Evolutionary conservation across 2,113 vertebrate genomes (phyloP).

Genomic region (Chamaea fasciata): DNA sequence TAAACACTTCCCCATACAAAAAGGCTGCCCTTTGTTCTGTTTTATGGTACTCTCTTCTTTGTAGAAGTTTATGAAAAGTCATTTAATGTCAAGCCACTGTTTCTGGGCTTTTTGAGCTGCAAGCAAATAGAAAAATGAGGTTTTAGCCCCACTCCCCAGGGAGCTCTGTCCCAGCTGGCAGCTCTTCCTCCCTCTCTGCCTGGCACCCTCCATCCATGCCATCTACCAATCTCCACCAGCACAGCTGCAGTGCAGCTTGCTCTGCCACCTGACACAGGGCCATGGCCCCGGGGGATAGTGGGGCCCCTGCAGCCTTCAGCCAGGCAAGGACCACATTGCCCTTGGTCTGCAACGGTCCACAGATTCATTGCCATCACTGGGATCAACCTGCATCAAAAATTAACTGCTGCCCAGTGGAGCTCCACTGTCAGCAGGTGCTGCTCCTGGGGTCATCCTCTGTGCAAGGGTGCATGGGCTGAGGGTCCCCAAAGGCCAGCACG

Average conservation of each 20-base stretch:
- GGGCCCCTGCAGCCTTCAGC: background rate
- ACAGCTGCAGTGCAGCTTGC: background rate
- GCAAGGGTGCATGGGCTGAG: accelerated
- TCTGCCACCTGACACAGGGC: accelerated
- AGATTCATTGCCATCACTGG: background rate
- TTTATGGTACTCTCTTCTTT: background rate
- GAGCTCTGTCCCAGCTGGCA: background rate
- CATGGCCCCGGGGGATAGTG: accelerated
- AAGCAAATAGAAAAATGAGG: background rate
- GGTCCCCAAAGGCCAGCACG: accelerated
- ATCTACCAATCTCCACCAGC: accelerated
- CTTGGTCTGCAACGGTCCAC: background rate
- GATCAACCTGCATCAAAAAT: background rate
- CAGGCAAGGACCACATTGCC: background rate
- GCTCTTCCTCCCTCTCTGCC: background rate
- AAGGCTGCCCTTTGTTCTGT: background rate
- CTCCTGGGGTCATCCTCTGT: background rate
- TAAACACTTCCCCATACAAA: background rate
- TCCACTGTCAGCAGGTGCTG: accelerated
- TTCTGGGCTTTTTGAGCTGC: background rate
- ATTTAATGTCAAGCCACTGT: background rate
- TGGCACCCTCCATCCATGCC: background rate
- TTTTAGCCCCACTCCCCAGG: background rate
- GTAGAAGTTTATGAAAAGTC: background rate
- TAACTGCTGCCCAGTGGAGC: background rate